Conservation (phyloP, 2,888 invertebrate species). For the Cecidostiba fungosa region DNA sequence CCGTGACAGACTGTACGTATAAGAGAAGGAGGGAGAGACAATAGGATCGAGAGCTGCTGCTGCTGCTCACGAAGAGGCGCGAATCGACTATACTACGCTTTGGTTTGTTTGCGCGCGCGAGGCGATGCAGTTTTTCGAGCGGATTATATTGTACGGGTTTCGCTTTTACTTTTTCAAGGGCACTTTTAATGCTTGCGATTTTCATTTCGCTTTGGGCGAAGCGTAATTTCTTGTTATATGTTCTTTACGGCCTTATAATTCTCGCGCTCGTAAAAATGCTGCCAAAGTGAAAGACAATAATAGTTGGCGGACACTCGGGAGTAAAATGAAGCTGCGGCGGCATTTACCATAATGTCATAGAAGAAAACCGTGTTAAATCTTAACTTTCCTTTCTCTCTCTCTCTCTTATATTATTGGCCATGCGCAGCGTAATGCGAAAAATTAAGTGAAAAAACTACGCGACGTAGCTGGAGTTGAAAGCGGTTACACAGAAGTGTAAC, state of each 20-base stretch:
- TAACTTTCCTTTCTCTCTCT: constrained; percentile 44
- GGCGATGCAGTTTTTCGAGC: too few relatives aligned
- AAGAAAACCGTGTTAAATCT: constrained; percentile 30
- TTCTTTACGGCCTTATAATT: not conserved
- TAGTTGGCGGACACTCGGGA: not conserved
- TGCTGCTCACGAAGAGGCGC: not conserved
- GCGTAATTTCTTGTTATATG: not conserved
- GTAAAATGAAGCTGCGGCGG: constrained; percentile 1
- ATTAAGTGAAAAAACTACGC: not conserved
- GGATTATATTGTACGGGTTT: too few relatives aligned
- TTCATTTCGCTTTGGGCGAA: not conserved
- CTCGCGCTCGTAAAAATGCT: not conserved
- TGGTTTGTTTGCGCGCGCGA: not conserved
- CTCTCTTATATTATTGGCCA: not conserved
- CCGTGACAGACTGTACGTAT: not conserved
- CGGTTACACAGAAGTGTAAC: not conserved
- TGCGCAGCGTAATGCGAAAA: not conserved
- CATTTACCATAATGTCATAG: not conserved
- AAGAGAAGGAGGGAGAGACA: not conserved
- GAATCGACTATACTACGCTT: constrained; percentile 9
- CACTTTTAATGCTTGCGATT: not conserved
- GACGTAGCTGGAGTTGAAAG: not conserved
- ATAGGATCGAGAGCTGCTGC: not conserved
- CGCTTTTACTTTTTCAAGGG: not conserved
- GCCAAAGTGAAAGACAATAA: constrained; percentile 20